Base-by-base conservation (phyloP, 1,140 invertebrate genomes). In the Trichonephila inaurata region DNA sequence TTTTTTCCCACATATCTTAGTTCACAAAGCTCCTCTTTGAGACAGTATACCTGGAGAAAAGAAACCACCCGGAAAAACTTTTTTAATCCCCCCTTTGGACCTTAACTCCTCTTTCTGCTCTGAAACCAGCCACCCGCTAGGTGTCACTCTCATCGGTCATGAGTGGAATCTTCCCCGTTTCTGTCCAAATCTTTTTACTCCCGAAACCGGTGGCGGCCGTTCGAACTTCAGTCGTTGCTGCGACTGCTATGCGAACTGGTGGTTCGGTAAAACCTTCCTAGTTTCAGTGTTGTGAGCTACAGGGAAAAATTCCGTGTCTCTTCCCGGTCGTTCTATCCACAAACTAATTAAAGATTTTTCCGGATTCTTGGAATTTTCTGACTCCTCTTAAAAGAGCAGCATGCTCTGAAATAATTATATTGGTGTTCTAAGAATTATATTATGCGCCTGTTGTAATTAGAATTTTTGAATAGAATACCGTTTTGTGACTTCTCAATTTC, bases 161-260 rank as follows among this genome's bases (percentile, higher is more conserved):
- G 24, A 69, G 66, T 69, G 66, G 66, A 69, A 69, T 69, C 66
- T 69, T 69, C 66, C 66, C 66, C 66, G 66, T 69, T 69, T 24
- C 66, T 69, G 66, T 69, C 66, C 66, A n/a, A 69, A 69, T 69
- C 66, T 69, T 69, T 69, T 69, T 69, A 69, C 66, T 69, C 66
- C 66, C 66, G 2, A 28, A 69, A 69, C 66, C 66, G 24, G 66
- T 24, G n/a, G 66, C 66, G 66, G 21, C 66, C 66, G 24, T n/a
- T 69, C 66, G 24, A 69, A 69, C 66, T 69, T 69, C 66, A 69
- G 66, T 69, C 66, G 66, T 69, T 24, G 66, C 24, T 28, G 24
- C 66, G 66, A 69, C 66, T 69, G 21, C 66, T 21, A 24, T 24
- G n/a, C 10, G 66, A 69, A 24, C 24, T 24, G 66, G 24, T 69